Evolutionary conservation across 2,797 vertebrate genomes (phyloP), one percentile per base, ranked within the genome.

Genomic region (Characodon lateralis): DNA sequence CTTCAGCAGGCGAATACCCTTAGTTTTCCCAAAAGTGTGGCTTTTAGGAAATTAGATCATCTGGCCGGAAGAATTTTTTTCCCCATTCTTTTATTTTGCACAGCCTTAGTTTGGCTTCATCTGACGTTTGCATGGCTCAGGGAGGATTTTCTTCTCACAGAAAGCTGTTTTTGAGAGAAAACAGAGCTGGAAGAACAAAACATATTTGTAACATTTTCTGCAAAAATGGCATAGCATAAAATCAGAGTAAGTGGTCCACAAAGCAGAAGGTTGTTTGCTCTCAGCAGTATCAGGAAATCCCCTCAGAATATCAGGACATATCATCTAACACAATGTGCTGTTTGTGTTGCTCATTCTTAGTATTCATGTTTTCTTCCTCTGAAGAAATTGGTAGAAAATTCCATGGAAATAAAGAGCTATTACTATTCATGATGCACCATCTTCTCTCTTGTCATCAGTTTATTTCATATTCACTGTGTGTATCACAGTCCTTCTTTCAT

Each of bases 221-320:
- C 46, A 46, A 63, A 53, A 82, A 65, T 43, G 6, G 22, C 35
- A 68, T 16, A n/a, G 80, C 72, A 85, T 72, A 46, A 80, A 2
- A n/a, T 72, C 72, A 81, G 51, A 58, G 66, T 24, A 24, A 31
- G 69, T 22, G 59, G 72, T 79, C 79, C 72, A 14, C 2, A 61
- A 46, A 53, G n/a, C 65, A 50, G 35, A 41, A 35, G 3, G 72
- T 43, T 74, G 66, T 73, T 78, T 48, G 41, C 51, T 78, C 13
- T 35, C 24, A 55, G 72, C 55, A 9, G 26, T 78, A 48, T 86
- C 26, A 86, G 89, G 85, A 91, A 91, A 89, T 87, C 85, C 88
- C 83, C 79, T 10, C 71, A 53, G n/a, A 73, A 9, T 75, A 76
- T 87, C 14, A 41, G 71, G 70, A 71, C 63, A 24, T 46, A 48